Base-by-base conservation (phyloP, 2,797 vertebrate genomes). In the Takifugu rubripes region DNA sequence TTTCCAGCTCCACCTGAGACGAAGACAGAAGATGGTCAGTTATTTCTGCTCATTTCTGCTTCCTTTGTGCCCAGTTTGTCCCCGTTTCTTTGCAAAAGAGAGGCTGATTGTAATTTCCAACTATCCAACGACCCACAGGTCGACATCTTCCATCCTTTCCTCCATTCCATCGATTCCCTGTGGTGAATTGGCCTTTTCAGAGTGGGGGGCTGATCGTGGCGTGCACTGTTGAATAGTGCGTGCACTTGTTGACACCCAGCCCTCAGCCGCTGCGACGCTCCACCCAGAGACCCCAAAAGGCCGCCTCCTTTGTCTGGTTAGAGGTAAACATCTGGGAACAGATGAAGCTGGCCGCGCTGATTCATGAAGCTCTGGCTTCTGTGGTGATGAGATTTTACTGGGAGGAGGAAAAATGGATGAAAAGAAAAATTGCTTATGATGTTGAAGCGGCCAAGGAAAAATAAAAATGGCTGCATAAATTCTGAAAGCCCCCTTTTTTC, bases 301-400 rank as follows among this genome's bases (percentile, higher is more conserved):
- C 87, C 87, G 85, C 85, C 87, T 87, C 81, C 86, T 89, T 89
- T 90, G 89, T 90, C 83, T 88, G 83, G 78, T 72, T 77, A 61
- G 84, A 87, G 86, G 85, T 86, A 88, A 88, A 90, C 87, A 90
- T 88, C 87, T 89, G 87, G 81, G 82, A 85, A 82, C 83, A 87
- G 87, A 87, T 82, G 84, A 86, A 76, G 82, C 74, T 65, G 75
- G 84, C 74, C 59, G 40, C 68, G 59, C 73, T 84, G 84, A 84
- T 86, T 90, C 87, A 87, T 74, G 78, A 70, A 75, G 70, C 78
- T 73, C 43, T 68, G 58, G 83, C 78, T 75, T 72, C 75, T 36
- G 71, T 54, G 70, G 79, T 81, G 85, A 80, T 75, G 67, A 52
- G 81, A 68, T 77, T 83, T 76, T 74, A 81, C 82, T 79, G 80